Conservation (phyloP, 2,113 vertebrate species). For the Bothrops jararaca region DNA sequence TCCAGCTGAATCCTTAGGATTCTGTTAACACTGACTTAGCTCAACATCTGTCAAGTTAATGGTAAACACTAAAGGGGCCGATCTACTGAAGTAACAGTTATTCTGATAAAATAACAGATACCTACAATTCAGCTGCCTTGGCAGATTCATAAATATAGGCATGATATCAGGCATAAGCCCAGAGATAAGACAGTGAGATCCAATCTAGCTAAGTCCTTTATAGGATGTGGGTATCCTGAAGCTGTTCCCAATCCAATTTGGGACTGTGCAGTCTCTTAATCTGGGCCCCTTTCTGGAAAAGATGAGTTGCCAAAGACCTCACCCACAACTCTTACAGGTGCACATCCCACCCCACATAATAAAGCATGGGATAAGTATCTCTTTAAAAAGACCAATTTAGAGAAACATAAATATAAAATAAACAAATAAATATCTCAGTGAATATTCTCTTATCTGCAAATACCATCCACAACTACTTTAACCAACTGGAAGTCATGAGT, state of each 20-base stretch:
- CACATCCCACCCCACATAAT: neutral
- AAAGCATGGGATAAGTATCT: neutral
- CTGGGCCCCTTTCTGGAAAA: neutral
- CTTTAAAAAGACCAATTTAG: neutral
- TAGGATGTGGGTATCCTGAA: neutral
- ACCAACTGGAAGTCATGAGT: neutral
- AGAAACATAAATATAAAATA: neutral
- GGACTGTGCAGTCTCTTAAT: neutral
- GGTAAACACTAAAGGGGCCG: neutral
- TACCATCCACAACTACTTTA: rapidly evolving
- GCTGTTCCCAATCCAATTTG: neutral
- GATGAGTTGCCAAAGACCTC: neutral
- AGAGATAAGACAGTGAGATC: neutral
- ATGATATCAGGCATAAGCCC: neutral
- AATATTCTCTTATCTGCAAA: neutral
- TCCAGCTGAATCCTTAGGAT: neutral
- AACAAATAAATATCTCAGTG: neutral
- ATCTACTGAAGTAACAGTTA: neutral
- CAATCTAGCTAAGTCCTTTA: neutral
- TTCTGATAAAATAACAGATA: neutral
- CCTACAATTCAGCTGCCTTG: neutral
- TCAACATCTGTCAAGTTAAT: neutral
- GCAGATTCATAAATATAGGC: neutral
- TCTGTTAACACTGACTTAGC: neutral
- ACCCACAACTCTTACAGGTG: neutral